Conservation (phyloP, 2,113 vertebrate genomes). For the Tringa solitaria region DNA sequence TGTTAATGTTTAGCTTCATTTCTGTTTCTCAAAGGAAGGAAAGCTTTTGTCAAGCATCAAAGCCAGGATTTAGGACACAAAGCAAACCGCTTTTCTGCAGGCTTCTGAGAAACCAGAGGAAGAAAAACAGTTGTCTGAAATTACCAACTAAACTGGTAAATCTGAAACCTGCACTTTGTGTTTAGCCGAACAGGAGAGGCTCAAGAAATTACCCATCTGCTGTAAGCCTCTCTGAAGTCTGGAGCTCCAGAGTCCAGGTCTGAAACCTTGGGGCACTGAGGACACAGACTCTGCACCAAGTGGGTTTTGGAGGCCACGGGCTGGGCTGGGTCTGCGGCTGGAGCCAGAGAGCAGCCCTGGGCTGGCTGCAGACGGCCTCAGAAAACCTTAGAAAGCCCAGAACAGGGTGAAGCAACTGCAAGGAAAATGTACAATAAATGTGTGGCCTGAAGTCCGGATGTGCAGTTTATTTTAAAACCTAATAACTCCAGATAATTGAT, state of each 20-base stretch:
- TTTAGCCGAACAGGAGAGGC: background rate
- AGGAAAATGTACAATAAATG: background rate
- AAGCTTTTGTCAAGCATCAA: slow-evolving; percentile 49
- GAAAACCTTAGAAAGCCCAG: background rate
- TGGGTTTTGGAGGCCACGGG: fast-evolving
- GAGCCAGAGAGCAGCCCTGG: background rate
- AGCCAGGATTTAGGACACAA: background rate
- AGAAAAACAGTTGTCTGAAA: slow-evolving; percentile 16
- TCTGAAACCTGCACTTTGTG: background rate
- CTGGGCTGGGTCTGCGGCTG: background rate
- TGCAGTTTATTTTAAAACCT: slow-evolving; percentile 41
- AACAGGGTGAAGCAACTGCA: background rate
- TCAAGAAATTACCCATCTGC: background rate
- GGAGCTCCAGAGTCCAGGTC: background rate
- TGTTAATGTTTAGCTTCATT: slow-evolving; percentile 44
- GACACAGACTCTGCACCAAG: fast-evolving
- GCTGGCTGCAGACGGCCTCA: background rate
- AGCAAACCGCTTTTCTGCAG: background rate
- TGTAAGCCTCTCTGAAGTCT: background rate
- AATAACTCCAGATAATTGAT: slow-evolving; percentile 60
- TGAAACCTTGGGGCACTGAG: background rate
- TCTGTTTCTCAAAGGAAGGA: slow-evolving; percentile 62
- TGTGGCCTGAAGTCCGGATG: slow-evolving; percentile 19
- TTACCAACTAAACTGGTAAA: background rate
- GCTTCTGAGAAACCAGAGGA: background rate